These are phyloP conservation scores for Unio delphinus DNA, from an alignment of 2,888 invertebrate species.

Conservation along the genomic window DNA sequence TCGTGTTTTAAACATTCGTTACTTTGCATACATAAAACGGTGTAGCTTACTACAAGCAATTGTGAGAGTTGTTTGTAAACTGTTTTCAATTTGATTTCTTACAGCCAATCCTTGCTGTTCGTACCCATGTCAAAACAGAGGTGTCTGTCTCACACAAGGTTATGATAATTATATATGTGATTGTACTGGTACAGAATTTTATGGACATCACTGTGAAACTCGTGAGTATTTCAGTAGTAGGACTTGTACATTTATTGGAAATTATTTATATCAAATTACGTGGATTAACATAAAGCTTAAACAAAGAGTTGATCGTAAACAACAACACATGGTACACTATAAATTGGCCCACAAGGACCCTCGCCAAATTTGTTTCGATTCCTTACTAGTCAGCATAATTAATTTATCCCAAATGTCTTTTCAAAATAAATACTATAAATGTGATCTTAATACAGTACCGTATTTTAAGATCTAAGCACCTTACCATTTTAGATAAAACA, in stretches of 20 bases:
- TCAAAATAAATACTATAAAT: too few relatives aligned
- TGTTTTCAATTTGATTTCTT: constrained; percentile 9
- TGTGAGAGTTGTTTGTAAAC: background rate
- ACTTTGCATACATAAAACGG: background rate
- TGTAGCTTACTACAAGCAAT: background rate
- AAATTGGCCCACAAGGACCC: too few relatives aligned
- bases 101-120: constrained; percentile 70
- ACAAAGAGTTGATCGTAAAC: too few relatives aligned
- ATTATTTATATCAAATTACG: background rate
- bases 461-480: too few relatives aligned
- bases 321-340: too few relatives aligned
- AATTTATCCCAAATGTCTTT: too few relatives aligned
- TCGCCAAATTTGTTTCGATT: too few relatives aligned
- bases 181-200: constrained; percentile 66
- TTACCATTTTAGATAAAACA: too few relatives aligned
- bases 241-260: too few relatives aligned
- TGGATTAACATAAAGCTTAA: background rate
- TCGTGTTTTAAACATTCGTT: background rate
- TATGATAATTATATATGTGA: constrained; percentile 67
- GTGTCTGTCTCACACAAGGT: constrained; percentile 67
- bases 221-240: constrained; percentile 53
- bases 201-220: constrained; percentile 67
- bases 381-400: too few relatives aligned
- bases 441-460: too few relatives aligned
- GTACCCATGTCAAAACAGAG: constrained; percentile 70